Base-by-base conservation (phyloP, 2,797 vertebrate species). In the Channa striata region DNA sequence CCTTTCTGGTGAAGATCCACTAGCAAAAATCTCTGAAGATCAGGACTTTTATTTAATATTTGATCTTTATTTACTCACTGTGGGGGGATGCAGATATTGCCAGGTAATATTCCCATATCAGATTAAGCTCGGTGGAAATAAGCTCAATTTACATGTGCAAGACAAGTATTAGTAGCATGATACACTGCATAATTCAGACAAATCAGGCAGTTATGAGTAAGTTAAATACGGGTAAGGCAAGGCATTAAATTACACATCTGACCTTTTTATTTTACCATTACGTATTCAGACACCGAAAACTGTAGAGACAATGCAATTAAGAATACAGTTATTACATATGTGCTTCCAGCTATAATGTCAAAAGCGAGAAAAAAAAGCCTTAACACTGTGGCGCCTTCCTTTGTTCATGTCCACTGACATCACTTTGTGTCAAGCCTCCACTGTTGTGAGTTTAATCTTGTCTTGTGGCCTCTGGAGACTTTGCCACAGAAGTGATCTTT, bases 391-490 rank as follows among this genome's bases (percentile, higher is more conserved):
- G 7, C 17, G 23, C 52, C 13, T 71, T 59, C 51, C 19, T 75
- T 51, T 57, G 53, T 61, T 54, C 6, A 1, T 59, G 47, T 46
- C 60, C 59, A 44, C 50, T 57, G 54, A 59, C 20, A 44, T 64
- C 3, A 49, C 70, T 50, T 52, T 40, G 30, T 37, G 49, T 59
- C 64, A 36, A 46, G 36, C 58, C 42, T 71, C 48, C 25, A 1
- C 51, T 59, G 53, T 75, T 61, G 44, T 61, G 62, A 74, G 44
- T 81, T 82, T 83, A 77, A 81, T 86, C 66, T 81, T 30, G 23
- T 66, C 7, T 50, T n/a, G 20, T 46, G 46, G 50, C 65, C 76
- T 72, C n/a, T 10, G 1, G 63, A 72, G 80, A 77, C 53, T 53
- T 72, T 0, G 19, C 39, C 51, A n/a, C 57, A 75, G 37, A 82